Percentiles rank a stretch among this genome's conserved stretches.
Evolutionary conservation across 37 sponge, comb jelly and placozoan genomes (phyloP).

Genomic region (Aplysina aerophoba): DNA sequence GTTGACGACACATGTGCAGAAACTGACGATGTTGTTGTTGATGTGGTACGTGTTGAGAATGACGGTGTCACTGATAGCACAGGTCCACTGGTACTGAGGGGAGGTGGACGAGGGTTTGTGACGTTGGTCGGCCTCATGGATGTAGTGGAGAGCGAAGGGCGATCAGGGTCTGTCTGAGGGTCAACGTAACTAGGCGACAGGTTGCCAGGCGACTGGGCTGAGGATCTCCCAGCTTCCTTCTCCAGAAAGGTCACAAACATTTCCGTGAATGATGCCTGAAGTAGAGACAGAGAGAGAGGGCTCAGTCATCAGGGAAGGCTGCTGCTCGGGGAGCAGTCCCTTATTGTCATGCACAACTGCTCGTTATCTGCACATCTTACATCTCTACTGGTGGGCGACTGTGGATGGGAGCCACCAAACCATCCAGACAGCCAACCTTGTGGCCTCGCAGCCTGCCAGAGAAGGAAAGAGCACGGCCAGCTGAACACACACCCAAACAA

Average conservation of each 20-base stretch:
- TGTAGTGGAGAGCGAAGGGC: constrained; percentile 70
- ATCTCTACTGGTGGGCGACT: constrained; percentile 21
- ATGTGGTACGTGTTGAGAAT: not conserved
- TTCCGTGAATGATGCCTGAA: constrained; percentile 55
- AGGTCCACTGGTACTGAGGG: too few relatives aligned
- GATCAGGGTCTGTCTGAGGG: constrained; percentile 68
- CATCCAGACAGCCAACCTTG: constrained; percentile 55
- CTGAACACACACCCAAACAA: not conserved
- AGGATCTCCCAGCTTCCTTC: constrained; percentile 44
- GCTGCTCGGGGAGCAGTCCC: too few relatives aligned
- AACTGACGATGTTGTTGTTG: not conserved
- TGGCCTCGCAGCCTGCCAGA: not conserved
- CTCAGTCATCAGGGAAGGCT: not conserved
- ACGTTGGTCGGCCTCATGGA: not conserved
- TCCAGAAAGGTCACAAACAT: constrained; percentile 80
- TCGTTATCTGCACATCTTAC: not conserved
- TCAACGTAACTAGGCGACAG: constrained; percentile 48
- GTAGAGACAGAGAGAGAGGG: not conserved
- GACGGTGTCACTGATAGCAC: not conserved
- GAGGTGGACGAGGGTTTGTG: constrained; percentile 11
- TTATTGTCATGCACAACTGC: too few relatives aligned
- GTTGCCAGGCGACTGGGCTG: not conserved
- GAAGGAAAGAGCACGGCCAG: not conserved
- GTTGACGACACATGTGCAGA: too few relatives aligned
- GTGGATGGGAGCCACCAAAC: constrained; percentile 38